Conservation (phyloP, 2,113 vertebrate species). For the Seriola quinqueradiata region DNA sequence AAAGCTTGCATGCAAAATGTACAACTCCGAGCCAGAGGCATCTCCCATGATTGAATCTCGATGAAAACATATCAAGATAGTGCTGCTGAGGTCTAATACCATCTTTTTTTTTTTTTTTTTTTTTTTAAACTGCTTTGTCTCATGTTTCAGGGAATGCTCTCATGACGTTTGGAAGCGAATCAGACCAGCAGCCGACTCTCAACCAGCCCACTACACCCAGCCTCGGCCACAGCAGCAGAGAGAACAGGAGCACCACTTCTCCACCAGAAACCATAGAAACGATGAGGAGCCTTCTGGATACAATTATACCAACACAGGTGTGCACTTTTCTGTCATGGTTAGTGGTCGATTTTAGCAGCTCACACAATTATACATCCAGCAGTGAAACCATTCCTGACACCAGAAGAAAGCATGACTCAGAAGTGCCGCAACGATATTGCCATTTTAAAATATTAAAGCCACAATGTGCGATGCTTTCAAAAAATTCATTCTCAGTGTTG, state of each 20-base stretch:
- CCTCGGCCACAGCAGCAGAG: conserved; percentile 71
- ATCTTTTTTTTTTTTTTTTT: conserved; percentile 2
- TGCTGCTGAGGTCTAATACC: background rate
- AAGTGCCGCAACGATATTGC: background rate
- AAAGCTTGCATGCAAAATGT: conserved; percentile 46
- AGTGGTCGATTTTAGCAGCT: background rate
- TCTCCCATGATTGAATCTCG: conserved; percentile 18
- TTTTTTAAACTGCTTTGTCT: conserved; percentile 30
- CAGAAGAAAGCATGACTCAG: background rate
- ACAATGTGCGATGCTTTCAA: background rate
- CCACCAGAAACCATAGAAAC: conserved; percentile 73
- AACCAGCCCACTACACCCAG: conserved; percentile 78
- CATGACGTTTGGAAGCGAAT: conserved; percentile 87
- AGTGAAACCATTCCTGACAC: background rate
- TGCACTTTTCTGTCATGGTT: background rate
- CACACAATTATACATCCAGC: background rate
- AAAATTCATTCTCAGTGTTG: no score
- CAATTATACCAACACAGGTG: conserved; percentile 90
- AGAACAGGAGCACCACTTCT: conserved; percentile 59
- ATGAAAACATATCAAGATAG: conserved; percentile 1
- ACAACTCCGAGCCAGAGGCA: conserved; percentile 18
- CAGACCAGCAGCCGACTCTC: conserved; percentile 81
- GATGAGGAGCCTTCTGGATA: conserved; percentile 81
- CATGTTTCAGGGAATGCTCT: conserved; percentile 88
- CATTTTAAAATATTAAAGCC: background rate